Conservation (phyloP, 2,888 invertebrate genomes). For the Caenorhabditis plicata region DNA sequence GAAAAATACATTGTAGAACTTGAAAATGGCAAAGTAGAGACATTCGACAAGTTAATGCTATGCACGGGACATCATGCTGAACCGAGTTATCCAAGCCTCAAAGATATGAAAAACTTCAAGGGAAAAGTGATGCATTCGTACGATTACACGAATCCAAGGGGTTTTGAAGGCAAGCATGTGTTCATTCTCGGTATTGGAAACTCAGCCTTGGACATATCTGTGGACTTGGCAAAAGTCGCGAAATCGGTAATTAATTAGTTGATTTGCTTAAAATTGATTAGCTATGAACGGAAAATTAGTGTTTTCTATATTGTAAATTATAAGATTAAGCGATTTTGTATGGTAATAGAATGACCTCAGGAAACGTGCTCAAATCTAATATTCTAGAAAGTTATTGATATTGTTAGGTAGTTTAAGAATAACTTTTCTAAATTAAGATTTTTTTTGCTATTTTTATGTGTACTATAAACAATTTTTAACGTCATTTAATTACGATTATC, state of each 20-base stretch:
- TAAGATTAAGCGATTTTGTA: no score
- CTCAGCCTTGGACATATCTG: constrained; percentile 69
- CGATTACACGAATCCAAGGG: constrained; percentile 54
- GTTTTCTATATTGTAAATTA: no score
- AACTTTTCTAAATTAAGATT: no score
- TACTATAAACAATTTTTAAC: no score
- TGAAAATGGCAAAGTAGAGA: constrained; percentile 47
- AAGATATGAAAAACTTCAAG: constrained; percentile 64
- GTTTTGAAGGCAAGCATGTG: constrained; percentile 66
- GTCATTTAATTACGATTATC: no score
- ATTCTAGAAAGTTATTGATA: no score
- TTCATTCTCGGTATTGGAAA: constrained; percentile 70
- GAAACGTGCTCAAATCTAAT: no score
- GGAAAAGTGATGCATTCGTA: constrained; percentile 62
- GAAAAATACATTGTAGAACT: constrained; percentile 45
- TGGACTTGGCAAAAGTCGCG: constrained; percentile 66
- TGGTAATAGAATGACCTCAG: no score
- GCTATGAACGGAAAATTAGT: no score
- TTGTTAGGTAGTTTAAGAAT: no score
- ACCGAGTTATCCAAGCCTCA: constrained; percentile 67
- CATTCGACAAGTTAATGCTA: constrained; percentile 69
- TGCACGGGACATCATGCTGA: constrained; percentile 69
- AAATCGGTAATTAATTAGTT: constrained; percentile 49
- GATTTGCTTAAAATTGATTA: no score
- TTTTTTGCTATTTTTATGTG: no score